Evolutionary conservation across 2,113 vertebrate genomes (phyloP).

Genomic region (Tragelaphus imberbis): DNA sequence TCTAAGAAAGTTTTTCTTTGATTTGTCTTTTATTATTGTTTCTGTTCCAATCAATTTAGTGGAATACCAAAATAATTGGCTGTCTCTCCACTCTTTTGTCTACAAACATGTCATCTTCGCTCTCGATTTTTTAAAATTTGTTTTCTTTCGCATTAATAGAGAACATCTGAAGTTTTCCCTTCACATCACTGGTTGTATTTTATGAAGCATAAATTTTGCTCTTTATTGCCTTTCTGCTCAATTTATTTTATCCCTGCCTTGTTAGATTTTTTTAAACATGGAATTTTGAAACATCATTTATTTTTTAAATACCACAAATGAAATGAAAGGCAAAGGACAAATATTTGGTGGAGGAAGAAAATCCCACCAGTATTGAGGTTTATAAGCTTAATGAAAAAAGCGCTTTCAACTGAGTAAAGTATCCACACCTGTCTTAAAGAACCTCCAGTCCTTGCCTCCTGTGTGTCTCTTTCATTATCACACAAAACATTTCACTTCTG

Average conservation of each 20-base stretch:
- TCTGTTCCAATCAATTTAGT: background rate
- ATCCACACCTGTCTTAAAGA: background rate
- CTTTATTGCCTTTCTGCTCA: background rate
- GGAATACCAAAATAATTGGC: background rate
- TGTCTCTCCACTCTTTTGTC: background rate
- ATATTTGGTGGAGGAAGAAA: background rate
- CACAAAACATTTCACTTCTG: background rate
- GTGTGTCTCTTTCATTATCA: background rate
- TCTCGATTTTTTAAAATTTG: background rate
- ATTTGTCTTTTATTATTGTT: constrained; percentile 20
- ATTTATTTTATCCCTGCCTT: background rate
- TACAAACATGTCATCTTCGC: background rate
- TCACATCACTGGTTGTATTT: background rate
- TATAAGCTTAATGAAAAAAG: background rate
- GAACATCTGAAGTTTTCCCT: background rate
- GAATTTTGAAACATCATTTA: background rate
- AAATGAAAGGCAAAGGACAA: background rate
- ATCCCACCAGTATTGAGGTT: background rate
- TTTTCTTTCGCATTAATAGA: background rate
- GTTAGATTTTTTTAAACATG: background rate
- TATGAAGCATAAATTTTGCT: background rate
- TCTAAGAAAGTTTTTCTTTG: background rate
- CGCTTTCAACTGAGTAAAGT: background rate
- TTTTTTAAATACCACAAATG: background rate
- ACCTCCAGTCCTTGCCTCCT: background rate